These are phyloP conservation scores for Macroramphosus scolopax DNA, from an alignment of 2,797 vertebrate genomes.

Conservation along the genomic window DNA sequence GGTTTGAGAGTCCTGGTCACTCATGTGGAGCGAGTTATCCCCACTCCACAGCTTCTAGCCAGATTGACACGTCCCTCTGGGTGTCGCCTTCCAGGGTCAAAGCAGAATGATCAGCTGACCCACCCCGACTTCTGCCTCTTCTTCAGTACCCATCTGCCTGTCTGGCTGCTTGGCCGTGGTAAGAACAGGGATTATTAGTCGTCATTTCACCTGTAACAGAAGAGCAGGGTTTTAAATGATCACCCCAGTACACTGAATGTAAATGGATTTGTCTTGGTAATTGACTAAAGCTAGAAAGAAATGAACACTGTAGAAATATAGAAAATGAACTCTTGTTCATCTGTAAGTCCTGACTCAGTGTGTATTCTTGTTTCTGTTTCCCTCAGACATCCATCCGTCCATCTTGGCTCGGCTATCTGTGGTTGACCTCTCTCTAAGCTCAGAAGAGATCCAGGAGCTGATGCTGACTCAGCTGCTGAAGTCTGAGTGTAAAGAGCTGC, in stretches of 20 bases:
- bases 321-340: not conserved
- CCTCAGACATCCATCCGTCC: conserved; percentile 73
- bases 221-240: no score
- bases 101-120: conserved; percentile 3
- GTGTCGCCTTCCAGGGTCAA: conserved; percentile 19
- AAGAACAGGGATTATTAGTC: no score
- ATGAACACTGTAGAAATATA: conserved; percentile 2
- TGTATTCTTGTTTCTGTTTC: conserved; percentile 14
- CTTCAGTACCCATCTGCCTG: conserved; percentile 78
- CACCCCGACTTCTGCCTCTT: conserved; percentile 76
- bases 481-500: conserved; percentile 61
- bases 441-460: conserved; percentile 74
- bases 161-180: conserved; percentile 71
- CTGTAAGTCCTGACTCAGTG: not conserved
- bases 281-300: not conserved
- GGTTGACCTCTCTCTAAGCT: conserved; percentile 79
- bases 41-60: conserved; percentile 62
- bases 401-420: conserved; percentile 76
- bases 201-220: no score
- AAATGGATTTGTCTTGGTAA: not conserved
- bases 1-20: conserved; percentile 78
- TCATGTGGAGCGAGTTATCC: conserved; percentile 67
- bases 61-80: conserved; percentile 53
- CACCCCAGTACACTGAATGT: no score
- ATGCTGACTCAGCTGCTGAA: conserved; percentile 79